Percentiles rank a stretch among this genome's conserved stretches.
phyloP scores from a whole-genome alignment of 2,797 vertebrate genomes.

The Harpagifer antarcticus region DNA sequence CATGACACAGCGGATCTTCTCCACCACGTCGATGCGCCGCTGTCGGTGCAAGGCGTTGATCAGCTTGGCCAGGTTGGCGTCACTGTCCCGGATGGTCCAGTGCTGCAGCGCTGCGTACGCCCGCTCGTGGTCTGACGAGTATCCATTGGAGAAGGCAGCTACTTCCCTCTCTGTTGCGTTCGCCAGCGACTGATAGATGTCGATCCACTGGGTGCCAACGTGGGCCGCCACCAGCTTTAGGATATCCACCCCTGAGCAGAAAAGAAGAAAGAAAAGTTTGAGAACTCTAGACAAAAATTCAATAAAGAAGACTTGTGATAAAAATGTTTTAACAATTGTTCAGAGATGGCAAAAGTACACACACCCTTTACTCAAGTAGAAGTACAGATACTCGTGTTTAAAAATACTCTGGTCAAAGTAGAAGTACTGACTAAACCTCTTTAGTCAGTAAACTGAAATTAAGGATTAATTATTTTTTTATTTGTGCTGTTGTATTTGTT shows the following conservation, averaged over 20 bases:
- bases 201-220: slow-evolving; percentile 95
- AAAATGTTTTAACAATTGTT: not conserved
- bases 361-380: too few species aligned
- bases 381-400: too few species aligned
- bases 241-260: slow-evolving; percentile 92
- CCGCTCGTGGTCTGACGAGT: slow-evolving; percentile 91
- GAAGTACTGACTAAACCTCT: too few species aligned
- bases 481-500: too few species aligned
- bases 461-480: too few species aligned
- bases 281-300: not conserved
- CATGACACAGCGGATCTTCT: slow-evolving; percentile 96
- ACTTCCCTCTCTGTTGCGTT: slow-evolving; percentile 94
- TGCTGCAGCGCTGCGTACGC: slow-evolving; percentile 96
- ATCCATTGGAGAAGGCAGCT: slow-evolving; percentile 93
- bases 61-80: slow-evolving; percentile 95
- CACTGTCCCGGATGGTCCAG: slow-evolving; percentile 94
- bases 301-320: not conserved
- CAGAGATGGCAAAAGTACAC: too few species aligned
- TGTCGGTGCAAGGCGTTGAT: slow-evolving; percentile 95
- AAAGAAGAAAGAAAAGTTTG: slow-evolving; percentile 3
- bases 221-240: slow-evolving; percentile 95
- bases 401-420: too few species aligned
- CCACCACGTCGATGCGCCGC: slow-evolving; percentile 94
- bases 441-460: too few species aligned
- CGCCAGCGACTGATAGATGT: slow-evolving; percentile 94